Evolutionary conservation across 2,888 invertebrate species (phyloP), one percentile per base, ranked within the genome.

Genomic region (Nymphalis c-album): DNA sequence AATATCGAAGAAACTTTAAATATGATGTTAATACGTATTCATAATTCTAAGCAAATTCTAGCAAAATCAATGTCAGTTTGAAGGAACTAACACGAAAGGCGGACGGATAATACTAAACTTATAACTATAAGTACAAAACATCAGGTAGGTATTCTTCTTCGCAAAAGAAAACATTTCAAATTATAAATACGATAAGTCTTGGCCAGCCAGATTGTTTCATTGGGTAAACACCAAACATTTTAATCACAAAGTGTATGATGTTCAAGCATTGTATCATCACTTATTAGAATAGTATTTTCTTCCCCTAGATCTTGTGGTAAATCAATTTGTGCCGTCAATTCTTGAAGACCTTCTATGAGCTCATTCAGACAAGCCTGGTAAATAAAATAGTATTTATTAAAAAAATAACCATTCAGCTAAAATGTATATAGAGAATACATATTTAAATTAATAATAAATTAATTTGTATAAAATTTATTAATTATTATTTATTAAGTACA

Each of bases 181-280:
- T 20, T 20, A 40, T 8, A 40, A 8, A 13, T 51, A 51, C 22
- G 20, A 22, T 26, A 59, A 20, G 46, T 58, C 20, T 55, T 46
- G 45, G 40, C 45, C 51, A n/a, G 63, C 31, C 26, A 20, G 40
- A n/a, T 55, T 55, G 22, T 53, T 26, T 50, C 57, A 47, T 20
- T 71, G 73, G 73, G 65, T 69, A 31, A 26, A 51, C 16, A 16
- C 5, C 13, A 18, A 40, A 40, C 5, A 20, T 22, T 66, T 77
- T 77, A 90, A 71, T 91, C 90, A 60, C 85, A 85, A 17, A 91
- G 81, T 1, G 91, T 91, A 64, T 90, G 88, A 64, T 92, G 89
- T 58, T 91, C 90, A 0, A 89, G 60, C 2, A 89, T 77, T 0
- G 91, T 90, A 69, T 92, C 91, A 57, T 91, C 91, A 3, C 78